phyloP scores from a whole-genome alignment of 2,888 invertebrate species.

The Drosophila hamatofila region DNA sequence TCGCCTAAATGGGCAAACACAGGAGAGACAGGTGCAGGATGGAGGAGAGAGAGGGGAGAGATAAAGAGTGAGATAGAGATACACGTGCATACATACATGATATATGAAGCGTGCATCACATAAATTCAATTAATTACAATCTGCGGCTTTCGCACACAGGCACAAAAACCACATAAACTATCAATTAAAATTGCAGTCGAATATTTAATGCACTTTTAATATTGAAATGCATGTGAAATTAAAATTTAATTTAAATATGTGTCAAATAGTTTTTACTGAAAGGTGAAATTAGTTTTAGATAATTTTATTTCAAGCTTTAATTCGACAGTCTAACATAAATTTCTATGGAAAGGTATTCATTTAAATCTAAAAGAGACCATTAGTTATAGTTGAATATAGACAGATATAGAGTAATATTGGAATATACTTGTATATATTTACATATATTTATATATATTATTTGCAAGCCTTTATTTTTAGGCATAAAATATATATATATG shows the following conservation, averaged over 20 bases:
- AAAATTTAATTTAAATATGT: no score
- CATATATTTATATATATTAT: no score
- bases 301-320: neutral
- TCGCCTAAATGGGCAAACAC: slow-evolving; percentile 13
- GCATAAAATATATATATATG: no score
- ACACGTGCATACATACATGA: slow-evolving; percentile 6
- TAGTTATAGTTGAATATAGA: no score
- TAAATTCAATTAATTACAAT: slow-evolving; percentile 70
- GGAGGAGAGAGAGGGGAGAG: neutral
- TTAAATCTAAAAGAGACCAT: no score
- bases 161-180: neutral
- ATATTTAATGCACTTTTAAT: slow-evolving; percentile 11
- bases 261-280: neutral
- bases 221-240: neutral
- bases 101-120: slow-evolving; percentile 32
- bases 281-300: neutral
- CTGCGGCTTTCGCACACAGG: slow-evolving; percentile 51
- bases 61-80: neutral
- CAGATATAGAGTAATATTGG: no score
- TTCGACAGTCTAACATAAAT: no score
- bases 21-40: no score
- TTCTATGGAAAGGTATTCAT: no score
- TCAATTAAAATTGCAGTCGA: slow-evolving; percentile 1
- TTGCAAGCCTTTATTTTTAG: no score
- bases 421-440: no score